A percentile compares a stretch with the other conserved stretches of the same genome.
Evolutionary conservation across 1,140 invertebrate genomes (phyloP).

Genomic region (Aethina tumida): DNA sequence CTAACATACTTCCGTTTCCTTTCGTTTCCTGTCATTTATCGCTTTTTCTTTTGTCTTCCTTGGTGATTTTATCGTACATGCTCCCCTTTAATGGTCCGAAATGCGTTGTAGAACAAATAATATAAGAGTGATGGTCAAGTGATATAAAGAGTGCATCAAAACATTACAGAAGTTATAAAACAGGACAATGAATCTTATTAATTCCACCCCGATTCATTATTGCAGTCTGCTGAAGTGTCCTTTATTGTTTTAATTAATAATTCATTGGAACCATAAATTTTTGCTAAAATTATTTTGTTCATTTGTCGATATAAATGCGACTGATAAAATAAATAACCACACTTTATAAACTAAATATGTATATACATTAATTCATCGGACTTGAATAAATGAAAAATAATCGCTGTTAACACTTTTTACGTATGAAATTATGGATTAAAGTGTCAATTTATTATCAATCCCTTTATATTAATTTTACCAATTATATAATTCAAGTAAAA

Average conservation of each 20-base stretch:
- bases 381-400: no score
- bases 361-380: no score
- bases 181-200: neutral
- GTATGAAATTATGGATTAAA: no score
- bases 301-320: neutral
- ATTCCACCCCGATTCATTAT: neutral
- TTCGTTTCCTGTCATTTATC: constrained; percentile 19
- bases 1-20: constrained; percentile 16
- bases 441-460: no score
- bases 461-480: no score
- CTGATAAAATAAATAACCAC: neutral
- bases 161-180: neutral
- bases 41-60: constrained; percentile 21
- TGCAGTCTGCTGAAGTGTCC: neutral
- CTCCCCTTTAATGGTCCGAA: constrained; percentile 15
- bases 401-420: no score
- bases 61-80: constrained; percentile 15
- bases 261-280: neutral
- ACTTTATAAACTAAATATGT: neutral
- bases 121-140: constrained; percentile 12
- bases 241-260: constrained; percentile 1
- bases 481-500: no score
- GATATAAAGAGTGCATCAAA: constrained; percentile 3
- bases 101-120: constrained; percentile 15
- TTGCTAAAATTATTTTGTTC: neutral